Base-by-base conservation (phyloP, 2,113 vertebrate genomes). In the Neogobius melanostomus region DNA sequence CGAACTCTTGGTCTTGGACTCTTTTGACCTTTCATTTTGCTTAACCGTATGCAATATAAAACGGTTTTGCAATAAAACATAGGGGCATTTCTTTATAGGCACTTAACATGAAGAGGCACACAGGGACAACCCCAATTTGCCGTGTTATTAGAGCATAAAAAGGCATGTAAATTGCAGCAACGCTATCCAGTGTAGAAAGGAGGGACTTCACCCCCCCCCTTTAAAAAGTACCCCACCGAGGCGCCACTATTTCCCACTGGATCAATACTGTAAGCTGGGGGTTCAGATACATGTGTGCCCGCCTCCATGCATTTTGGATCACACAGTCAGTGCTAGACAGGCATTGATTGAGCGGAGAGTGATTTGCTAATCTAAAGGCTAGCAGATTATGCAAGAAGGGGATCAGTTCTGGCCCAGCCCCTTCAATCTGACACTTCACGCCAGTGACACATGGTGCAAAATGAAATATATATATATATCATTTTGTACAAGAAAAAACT, bases 351-450 rank as follows among this genome's bases (percentile, higher is more conserved):
- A 61, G 36, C n/a, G 42, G 36, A 61, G 59, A 61, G 59, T 65
- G 75, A 80, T 83, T 84, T 72, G 69, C 83, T 90, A 90, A 91
- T 92, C 89, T 85, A 80, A 36, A 84, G 75, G 69, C 83, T 42
- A 59, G 56, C 85, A 81, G 82, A 92, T 92, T 92, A 93, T 89
- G 91, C 91, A 92, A 92, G 84, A 87, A 71, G 46, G 21, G 74
- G 72, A 89, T 87, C 82, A 89, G 36, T 14, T 85, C 79, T 80
- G 87, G 71, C 84, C 85, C 86, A 83, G 42, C 84, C 88, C 82
- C 78, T 56, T 85, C 66, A 43, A 66, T 77, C 77, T 90, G 83
- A 87, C 85, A 82, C 80, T 74, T 87, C 83, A 87, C 75, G 83
- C 77, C 28, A 62, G 68, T 77, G 66, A 65, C 72, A 79, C 59